Percentiles rank a stretch among this genome's conserved stretches.
Evolutionary conservation across 1,140 invertebrate species (phyloP).

Genomic region (Tetramorium alpestre): DNA sequence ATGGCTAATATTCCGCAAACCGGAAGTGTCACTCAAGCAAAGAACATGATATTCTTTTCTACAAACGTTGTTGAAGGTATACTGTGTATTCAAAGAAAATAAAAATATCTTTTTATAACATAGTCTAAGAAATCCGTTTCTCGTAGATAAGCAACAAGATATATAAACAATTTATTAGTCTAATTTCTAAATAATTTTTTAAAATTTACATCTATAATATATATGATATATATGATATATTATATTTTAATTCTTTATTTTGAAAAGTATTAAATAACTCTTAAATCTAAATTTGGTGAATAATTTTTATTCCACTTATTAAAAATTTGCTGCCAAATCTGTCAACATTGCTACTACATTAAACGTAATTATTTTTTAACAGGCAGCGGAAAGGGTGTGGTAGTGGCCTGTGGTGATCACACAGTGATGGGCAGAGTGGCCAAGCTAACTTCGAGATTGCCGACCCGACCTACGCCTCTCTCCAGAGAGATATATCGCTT

Average conservation of each 20-base stretch:
- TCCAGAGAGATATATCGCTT: slow-evolving; percentile 99
- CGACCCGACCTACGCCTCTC: slow-evolving; percentile 98
- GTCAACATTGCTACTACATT: neutral
- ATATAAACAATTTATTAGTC: neutral
- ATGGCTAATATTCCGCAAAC: slow-evolving; percentile 94
- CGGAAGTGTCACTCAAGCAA: slow-evolving; percentile 98
- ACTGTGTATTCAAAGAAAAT: neutral
- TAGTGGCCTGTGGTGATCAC: slow-evolving; percentile 98
- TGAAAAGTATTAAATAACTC: neutral
- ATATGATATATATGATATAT: too few relatives aligned
- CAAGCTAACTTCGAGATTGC: slow-evolving; percentile 97
- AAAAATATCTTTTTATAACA: neutral
- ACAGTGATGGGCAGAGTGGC: slow-evolving; percentile 99
- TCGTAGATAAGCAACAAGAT: neutral
- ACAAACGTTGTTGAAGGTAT: slow-evolving; percentile 97
- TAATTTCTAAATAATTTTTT: neutral
- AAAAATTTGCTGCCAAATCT: neutral
- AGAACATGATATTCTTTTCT: slow-evolving; percentile 98
- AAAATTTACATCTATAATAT: neutral
- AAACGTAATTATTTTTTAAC: slow-evolving; percentile 80
- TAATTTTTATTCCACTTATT: neutral
- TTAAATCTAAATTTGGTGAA: neutral
- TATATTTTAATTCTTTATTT: slow-evolving; percentile 2
- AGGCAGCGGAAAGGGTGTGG: slow-evolving; percentile 96
- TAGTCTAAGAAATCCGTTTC: neutral